Conservation (phyloP, 1,140 invertebrate species). For the Ladona fulva region DNA sequence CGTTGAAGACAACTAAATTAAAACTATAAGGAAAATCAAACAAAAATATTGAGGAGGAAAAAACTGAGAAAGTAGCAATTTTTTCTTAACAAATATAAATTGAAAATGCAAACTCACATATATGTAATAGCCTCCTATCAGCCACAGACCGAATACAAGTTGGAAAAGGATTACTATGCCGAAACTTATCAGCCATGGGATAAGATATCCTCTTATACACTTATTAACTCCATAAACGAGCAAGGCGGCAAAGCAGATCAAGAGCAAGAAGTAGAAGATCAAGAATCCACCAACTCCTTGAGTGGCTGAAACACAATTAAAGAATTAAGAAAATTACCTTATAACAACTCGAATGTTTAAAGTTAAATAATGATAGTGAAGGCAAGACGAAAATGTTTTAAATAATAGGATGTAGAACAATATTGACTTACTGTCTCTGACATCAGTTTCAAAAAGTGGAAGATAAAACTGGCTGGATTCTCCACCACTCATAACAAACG, state of each 20-base stretch:
- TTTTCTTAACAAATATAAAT: too few relatives aligned
- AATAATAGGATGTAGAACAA: conserved; percentile 18
- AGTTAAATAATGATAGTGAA: too few relatives aligned
- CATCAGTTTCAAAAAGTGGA: conserved; percentile 78
- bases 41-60: too few relatives aligned
- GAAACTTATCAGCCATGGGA: conserved; percentile 70
- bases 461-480: conserved; percentile 80
- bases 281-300: conserved; percentile 60
- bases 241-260: conserved; percentile 54
- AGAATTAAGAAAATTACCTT: neutral
- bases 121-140: conserved; percentile 78
- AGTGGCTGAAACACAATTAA: conserved; percentile 51
- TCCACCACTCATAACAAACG: conserved; percentile 68
- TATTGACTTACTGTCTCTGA: conserved; percentile 56
- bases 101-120: conserved; percentile 56
- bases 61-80: conserved; percentile 13
- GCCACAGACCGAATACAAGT: conserved; percentile 69
- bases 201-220: conserved; percentile 61
- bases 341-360: too few relatives aligned
- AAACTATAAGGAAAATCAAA: too few relatives aligned
- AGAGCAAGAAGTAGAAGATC: conserved; percentile 57
- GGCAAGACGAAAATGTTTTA: too few relatives aligned
- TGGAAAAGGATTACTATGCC: conserved; percentile 63
- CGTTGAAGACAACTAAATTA: too few relatives aligned
- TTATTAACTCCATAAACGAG: conserved; percentile 52